Base-by-base conservation (phyloP, 37 sponge, comb jelly and placozoan species). In the Axinella damicornis region DNA sequence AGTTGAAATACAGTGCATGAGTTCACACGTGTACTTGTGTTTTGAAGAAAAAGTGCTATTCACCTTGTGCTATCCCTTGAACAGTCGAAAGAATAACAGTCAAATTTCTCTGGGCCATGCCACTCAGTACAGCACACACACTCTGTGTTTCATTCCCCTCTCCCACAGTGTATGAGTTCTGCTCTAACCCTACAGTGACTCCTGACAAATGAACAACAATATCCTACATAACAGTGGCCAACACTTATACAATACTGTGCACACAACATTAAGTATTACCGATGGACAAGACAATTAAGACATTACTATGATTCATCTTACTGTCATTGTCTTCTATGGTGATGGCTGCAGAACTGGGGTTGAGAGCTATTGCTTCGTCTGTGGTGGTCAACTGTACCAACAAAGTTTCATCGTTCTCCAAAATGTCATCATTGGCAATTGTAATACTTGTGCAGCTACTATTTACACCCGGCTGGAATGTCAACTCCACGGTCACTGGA, bases 61-160 rank as follows among this genome's bases (percentile, higher is more conserved):
- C 62, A 67, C 68, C 68, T 67, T 30, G 27, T 24, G 68, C 68
- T 32, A 34, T 67, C 19, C 11, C 68, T 33, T 67, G 34, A 31
- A 33, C 33, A 33, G 68, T 34, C 5, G 33, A 33, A 34, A 67
- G 27, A 33, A 34, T 30, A 11, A 34, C 68, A 19, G 19, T 31
- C 68, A 67, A 31, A 19, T 2, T 67, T 30, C 68, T 67, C 33
- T 67, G 34, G 28, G 33, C 28, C 33, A 34, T 18, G 27, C 33
- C 33, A 30, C 68, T 30, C 68, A 67, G 68, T 5, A 18, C 5
- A 33, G 68, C 68, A 67, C 68, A 67, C 33, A 67, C 33, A 67
- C 34, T 67, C 27, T 19, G 34, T 31, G 68, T 4, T 31, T 27
- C 68, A 67, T 14, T 32, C 33, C 33, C 68, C 20, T 30, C 33